Evolutionary conservation across 2,113 vertebrate genomes (phyloP).

Genomic region (Fregata magnificens): DNA sequence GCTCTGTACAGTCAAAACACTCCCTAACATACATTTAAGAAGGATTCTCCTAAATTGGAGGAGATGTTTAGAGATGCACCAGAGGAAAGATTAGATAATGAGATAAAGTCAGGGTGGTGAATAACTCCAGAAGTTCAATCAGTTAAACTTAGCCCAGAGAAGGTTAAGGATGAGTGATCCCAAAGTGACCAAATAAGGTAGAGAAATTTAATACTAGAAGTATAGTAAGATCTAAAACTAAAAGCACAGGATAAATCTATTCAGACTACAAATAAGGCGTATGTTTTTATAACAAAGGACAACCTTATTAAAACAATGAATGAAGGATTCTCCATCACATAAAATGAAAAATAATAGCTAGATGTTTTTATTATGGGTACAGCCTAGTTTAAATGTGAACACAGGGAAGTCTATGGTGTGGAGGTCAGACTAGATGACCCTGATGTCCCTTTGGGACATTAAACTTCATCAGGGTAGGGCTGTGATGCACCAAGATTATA

Average conservation of each 20-base stretch:
- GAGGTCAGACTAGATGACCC: background rate
- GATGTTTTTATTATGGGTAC: background rate
- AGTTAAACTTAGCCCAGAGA: background rate
- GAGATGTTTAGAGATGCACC: background rate
- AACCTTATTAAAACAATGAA: background rate
- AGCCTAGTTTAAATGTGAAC: background rate
- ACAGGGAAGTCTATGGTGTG: background rate
- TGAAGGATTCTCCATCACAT: background rate
- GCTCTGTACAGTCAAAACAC: too few relatives aligned
- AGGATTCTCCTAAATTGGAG: background rate
- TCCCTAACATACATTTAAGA: too few relatives aligned
- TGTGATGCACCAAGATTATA: background rate
- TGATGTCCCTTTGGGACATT: background rate
- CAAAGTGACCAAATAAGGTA: background rate
- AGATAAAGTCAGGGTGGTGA: background rate
- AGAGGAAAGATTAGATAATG: background rate
- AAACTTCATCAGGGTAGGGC: background rate
- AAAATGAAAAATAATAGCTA: background rate
- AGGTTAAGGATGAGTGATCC: background rate
- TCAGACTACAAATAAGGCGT: background rate
- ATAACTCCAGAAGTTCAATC: background rate
- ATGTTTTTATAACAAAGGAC: background rate
- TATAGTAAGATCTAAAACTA: background rate
- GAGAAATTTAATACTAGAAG: background rate
- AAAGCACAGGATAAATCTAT: background rate